A percentile compares a stretch with the other conserved stretches of the same genome.
Evolutionary conservation across 2,797 vertebrate species (phyloP).

Genomic region (Oryzias sinensis): DNA sequence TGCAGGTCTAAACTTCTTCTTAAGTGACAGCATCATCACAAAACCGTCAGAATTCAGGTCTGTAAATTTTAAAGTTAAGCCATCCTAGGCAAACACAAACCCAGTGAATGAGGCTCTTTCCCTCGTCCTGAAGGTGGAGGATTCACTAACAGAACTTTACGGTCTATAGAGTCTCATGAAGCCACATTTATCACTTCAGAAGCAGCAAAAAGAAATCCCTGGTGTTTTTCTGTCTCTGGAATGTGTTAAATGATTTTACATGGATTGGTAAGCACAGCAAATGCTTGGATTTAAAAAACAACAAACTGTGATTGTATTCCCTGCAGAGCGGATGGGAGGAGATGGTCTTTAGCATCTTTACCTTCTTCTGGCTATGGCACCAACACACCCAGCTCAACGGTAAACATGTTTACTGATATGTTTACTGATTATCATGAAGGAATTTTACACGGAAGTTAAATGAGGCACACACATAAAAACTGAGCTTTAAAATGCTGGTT

Average conservation of each 20-base stretch:
- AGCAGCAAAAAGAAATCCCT: not conserved
- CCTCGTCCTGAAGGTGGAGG: constrained; percentile 4
- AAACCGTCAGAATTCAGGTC: too few relatives aligned
- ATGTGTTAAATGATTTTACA: not conserved
- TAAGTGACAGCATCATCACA: too few relatives aligned
- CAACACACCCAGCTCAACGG: constrained; percentile 90
- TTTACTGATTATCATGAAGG: not conserved
- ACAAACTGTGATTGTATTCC: constrained; percentile 11
- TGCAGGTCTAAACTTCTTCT: too few relatives aligned
- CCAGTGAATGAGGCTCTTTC: constrained; percentile 5
- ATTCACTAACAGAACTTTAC: constrained; percentile 4
- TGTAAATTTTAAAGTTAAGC: too few relatives aligned
- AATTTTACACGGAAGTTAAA: not conserved
- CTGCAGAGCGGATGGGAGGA: constrained; percentile 84
- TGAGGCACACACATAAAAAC: not conserved
- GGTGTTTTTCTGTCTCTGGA: not conserved
- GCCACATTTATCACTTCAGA: not conserved
- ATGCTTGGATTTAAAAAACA: not conserved
- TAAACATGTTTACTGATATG: too few relatives aligned
- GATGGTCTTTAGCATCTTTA: constrained; percentile 89
- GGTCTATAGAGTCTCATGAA: not conserved
- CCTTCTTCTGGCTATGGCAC: constrained; percentile 91
- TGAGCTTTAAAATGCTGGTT: too few relatives aligned
- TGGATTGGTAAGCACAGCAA: not conserved
- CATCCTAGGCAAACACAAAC: not conserved